Conservation (phyloP, 2,113 vertebrate species). For the Formicarius rufipectus region DNA sequence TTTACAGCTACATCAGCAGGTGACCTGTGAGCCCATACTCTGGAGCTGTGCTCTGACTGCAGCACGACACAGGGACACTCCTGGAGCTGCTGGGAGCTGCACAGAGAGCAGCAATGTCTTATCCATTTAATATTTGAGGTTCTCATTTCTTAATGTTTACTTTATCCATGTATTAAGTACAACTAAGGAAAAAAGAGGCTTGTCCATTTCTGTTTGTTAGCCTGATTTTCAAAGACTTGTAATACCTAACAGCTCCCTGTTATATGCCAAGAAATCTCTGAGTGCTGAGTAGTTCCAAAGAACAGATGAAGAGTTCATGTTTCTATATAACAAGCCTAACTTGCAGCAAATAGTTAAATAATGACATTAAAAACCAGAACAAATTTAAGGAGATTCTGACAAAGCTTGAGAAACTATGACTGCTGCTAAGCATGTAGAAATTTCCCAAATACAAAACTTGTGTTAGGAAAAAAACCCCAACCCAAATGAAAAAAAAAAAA, state of each 20-base stretch:
- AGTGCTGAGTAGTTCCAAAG: neutral
- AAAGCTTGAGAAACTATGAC: neutral
- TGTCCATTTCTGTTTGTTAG: neutral
- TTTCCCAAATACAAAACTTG: neutral
- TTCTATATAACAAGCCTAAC: neutral
- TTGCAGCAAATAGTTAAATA: neutral
- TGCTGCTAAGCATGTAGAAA: neutral
- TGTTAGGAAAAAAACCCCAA: neutral
- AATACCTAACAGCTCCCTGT: neutral
- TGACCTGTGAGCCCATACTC: neutral
- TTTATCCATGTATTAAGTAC: neutral
- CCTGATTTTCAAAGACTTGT: slow-evolving; percentile 40
- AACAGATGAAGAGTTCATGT: neutral
- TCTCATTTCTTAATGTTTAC: neutral
- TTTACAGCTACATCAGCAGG: neutral
- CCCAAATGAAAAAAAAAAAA: neutral
- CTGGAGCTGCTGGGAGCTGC: neutral
- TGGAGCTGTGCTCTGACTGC: neutral
- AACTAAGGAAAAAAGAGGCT: neutral
- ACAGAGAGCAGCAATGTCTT: neutral
- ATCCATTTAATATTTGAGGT: neutral
- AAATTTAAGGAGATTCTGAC: neutral
- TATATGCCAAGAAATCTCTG: neutral
- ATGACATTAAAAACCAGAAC: neutral
- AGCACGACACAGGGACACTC: neutral